Evolutionary conservation across 2,113 vertebrate genomes (phyloP).

Genomic region (Gymnobelideus leadbeateri): DNA sequence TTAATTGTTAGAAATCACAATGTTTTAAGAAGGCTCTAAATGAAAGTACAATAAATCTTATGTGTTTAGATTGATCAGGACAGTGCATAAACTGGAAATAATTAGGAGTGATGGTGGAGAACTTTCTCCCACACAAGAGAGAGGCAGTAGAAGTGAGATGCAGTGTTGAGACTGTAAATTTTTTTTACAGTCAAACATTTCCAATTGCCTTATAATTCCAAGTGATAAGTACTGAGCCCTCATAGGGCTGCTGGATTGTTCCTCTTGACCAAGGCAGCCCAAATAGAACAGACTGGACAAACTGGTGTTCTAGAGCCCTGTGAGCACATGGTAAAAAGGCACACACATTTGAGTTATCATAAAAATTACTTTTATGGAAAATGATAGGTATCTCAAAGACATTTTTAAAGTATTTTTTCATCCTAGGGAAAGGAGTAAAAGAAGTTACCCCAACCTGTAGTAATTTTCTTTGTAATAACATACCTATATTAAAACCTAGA

Average conservation of each 20-base stretch:
- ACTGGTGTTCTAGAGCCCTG: conserved; percentile 19
- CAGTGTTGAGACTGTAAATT: neutral
- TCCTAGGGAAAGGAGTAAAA: neutral
- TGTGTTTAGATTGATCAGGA: conserved; percentile 51
- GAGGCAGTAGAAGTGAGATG: neutral
- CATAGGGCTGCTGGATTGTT: neutral
- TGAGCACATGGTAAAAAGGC: neutral
- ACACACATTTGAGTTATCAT: neutral
- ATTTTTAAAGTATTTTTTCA: neutral
- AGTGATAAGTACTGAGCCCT: neutral
- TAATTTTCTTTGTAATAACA: neutral
- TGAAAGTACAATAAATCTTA: conserved; percentile 11
- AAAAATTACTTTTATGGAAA: neutral
- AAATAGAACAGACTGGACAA: conserved; percentile 8
- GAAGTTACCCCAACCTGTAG: neutral
- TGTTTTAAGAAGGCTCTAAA: conserved; percentile 41
- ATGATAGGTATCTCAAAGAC: neutral
- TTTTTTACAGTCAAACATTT: neutral
- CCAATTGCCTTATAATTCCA: neutral
- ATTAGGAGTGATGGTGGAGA: neutral
- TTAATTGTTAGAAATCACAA: conserved; percentile 26
- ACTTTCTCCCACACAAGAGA: neutral
- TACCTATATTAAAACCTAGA: neutral
- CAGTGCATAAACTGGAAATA: conserved; percentile 13
- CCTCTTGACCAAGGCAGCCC: conserved; percentile 38